Percentiles rank a stretch among this genome's conserved stretches.
These are phyloP conservation scores for Marronus borbonicus DNA, from an alignment of 2,888 invertebrate genomes.

Conservation along the genomic window DNA sequence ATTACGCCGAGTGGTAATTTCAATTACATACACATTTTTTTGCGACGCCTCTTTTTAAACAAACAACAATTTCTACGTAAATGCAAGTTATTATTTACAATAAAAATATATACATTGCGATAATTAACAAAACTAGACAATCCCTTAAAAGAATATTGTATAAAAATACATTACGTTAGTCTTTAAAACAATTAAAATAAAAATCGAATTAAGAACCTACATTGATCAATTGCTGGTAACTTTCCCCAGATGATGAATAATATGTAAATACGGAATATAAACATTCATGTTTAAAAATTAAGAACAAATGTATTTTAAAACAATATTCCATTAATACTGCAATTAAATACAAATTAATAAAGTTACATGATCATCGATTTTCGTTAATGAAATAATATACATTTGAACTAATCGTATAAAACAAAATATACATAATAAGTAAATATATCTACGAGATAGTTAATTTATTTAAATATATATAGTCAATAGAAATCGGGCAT, in stretches of 20 bases:
- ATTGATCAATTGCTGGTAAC: constrained; percentile 57
- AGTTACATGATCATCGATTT: constrained; percentile 39
- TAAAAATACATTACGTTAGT: constrained; percentile 31
- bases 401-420: constrained; percentile 55
- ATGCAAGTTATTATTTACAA: constrained; percentile 47
- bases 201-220: constrained; percentile 19
- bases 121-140: constrained; percentile 45
- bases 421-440: constrained; percentile 59
- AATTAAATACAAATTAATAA: constrained; percentile 52
- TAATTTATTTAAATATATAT: constrained; percentile 36
- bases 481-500: constrained; percentile 35
- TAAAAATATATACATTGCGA: constrained; percentile 45
- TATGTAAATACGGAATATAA: constrained; percentile 33
- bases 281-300: constrained; percentile 53
- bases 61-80: constrained; percentile 46
- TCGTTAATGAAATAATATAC: constrained; percentile 47
- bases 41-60: constrained; percentile 28
- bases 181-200: constrained; percentile 17
- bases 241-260: constrained; percentile 52
- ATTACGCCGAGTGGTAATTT: constrained; percentile 39
- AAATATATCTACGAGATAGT: constrained; percentile 54
- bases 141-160: constrained; percentile 44
- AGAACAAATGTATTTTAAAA: constrained; percentile 48
- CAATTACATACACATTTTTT: constrained; percentile 41
- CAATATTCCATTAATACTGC: constrained; percentile 54